phyloP scores from a whole-genome alignment of 1,140 invertebrate species.

The Pseudobourletiella spinata region DNA sequence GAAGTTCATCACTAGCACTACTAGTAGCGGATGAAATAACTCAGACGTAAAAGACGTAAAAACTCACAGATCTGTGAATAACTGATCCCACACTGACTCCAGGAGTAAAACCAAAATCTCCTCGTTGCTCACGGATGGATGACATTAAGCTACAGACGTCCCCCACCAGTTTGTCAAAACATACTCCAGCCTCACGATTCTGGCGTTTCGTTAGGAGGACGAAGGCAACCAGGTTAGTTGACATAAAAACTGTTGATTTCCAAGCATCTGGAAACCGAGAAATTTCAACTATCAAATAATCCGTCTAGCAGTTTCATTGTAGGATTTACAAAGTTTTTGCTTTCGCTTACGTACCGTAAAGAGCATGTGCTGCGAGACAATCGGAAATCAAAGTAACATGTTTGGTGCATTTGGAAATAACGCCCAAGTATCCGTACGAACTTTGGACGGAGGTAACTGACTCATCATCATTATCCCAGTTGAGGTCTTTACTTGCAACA shows the following conservation, averaged over 20 bases:
- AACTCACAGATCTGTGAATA: background rate
- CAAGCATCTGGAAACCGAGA: background rate
- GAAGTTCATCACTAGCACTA: too few relatives aligned
- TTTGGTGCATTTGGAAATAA: too few relatives aligned
- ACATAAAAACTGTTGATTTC: background rate
- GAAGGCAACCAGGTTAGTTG: constrained; percentile 4
- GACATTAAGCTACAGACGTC: background rate
- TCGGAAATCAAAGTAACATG: too few relatives aligned
- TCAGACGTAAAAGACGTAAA: background rate
- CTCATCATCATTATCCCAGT: background rate
- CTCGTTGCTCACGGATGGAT: background rate
- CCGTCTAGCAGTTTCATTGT: too few relatives aligned
- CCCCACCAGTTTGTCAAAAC: background rate
- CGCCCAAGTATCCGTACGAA: too few relatives aligned
- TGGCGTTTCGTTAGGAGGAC: constrained; percentile 5
- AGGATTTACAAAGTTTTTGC: too few relatives aligned
- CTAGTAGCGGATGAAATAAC: background rate
- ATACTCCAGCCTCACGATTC: background rate
- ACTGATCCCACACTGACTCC: background rate
- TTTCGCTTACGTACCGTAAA: too few relatives aligned
- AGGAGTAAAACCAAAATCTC: background rate
- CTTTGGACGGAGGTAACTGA: background rate
- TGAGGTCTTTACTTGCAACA: background rate
- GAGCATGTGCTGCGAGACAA: too few relatives aligned
- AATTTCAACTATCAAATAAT: too few relatives aligned